These are phyloP conservation scores for Solea senegalensis DNA, from an alignment of 2,113 vertebrate genomes.

Conservation along the genomic window DNA sequence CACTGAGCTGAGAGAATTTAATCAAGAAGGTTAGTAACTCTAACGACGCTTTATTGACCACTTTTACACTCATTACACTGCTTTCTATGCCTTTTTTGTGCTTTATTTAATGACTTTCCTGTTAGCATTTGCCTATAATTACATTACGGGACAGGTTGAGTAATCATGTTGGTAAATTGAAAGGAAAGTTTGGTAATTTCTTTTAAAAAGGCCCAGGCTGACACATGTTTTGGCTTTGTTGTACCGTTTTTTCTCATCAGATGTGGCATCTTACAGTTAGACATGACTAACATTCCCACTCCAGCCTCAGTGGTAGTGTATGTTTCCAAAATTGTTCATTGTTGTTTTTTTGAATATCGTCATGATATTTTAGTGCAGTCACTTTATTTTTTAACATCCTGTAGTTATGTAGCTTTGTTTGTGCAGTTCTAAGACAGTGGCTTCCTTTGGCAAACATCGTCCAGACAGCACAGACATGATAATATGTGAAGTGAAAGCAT, in stretches of 20 bases:
- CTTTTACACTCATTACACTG: background rate
- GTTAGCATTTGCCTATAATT: background rate
- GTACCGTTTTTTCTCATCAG: background rate
- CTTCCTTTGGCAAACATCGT: too few species aligned
- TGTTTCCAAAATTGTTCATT: too few species aligned
- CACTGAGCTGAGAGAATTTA: background rate
- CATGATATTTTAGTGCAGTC: too few species aligned
- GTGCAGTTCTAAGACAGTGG: too few species aligned
- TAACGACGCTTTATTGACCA: background rate
- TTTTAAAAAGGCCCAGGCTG: constrained; percentile 9
- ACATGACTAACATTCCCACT: background rate
- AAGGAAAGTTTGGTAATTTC: constrained; percentile 33
- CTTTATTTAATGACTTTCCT: constrained; percentile 1
- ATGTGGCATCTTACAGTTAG: background rate
- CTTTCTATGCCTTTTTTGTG: background rate
- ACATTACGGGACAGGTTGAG: constrained; percentile 28
- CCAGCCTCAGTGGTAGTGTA: background rate
- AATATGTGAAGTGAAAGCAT: too few species aligned
- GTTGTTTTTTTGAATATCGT: too few species aligned
- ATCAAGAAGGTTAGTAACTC: constrained; percentile 34
- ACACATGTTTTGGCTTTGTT: constrained; percentile 52
- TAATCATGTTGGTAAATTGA: constrained; percentile 33
- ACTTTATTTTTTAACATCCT: too few species aligned
- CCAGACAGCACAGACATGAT: too few species aligned
- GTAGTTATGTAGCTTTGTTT: too few species aligned